Evolutionary conservation across 2,888 invertebrate species (phyloP).

Genomic region (Mellilla xanthometata): DNA sequence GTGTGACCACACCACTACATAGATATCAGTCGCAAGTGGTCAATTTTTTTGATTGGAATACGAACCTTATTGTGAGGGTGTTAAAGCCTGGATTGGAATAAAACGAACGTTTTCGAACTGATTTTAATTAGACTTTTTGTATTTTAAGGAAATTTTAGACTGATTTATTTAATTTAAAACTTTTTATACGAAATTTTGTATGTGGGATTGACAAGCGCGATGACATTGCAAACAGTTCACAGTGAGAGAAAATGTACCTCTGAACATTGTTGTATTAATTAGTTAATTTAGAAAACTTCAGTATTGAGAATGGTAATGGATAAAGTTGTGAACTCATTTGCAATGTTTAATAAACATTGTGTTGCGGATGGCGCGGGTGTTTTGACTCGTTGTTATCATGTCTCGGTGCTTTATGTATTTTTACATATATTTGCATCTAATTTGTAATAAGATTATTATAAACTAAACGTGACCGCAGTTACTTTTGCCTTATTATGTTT

Average conservation of each 20-base stretch:
- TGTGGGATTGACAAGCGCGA: slow-evolving; percentile 4
- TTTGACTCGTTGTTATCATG: no score
- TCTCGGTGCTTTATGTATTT: no score
- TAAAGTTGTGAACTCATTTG: slow-evolving; percentile 12
- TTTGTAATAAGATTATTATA: no score
- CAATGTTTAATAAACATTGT: slow-evolving; percentile 18
- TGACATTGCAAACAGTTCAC: slow-evolving; percentile 8
- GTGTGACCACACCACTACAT: no score
- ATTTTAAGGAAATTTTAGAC: slow-evolving; percentile 64
- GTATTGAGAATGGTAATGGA: slow-evolving; percentile 13
- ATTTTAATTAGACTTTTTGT: slow-evolving; percentile 41
- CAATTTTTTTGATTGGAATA: slow-evolving; percentile 7
- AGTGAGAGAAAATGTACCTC: no score
- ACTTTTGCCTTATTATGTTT: no score
- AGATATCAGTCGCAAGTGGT: not conserved
- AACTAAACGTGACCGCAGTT: no score
- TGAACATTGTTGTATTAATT: no score
- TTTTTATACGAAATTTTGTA: slow-evolving; percentile 22
- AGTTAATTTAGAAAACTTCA: no score
- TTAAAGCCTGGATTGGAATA: slow-evolving; percentile 7
- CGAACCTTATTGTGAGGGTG: slow-evolving; percentile 6
- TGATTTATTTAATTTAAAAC: slow-evolving; percentile 58
- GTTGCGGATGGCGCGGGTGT: no score
- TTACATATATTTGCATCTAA: no score
- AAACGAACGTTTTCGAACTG: slow-evolving; percentile 22